Base-by-base conservation (phyloP, 2,888 invertebrate genomes). In the Sialis fuliginosa region DNA sequence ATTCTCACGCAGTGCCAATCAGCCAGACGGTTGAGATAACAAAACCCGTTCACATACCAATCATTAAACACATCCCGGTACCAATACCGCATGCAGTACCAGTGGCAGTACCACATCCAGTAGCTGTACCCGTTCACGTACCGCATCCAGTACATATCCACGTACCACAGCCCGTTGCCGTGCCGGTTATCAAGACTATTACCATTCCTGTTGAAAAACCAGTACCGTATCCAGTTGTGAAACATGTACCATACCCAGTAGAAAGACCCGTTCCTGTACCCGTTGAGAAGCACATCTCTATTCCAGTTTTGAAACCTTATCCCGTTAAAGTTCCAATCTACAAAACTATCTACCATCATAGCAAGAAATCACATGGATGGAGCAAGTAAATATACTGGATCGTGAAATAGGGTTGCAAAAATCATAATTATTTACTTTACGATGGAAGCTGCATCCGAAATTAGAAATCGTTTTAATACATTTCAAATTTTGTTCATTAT, bases 241-340 rank as follows among this genome's bases (percentile, higher is more conserved):
- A 72, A 55, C 65, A 67, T 4, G 74, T 80, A 0, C 76, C 76
- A 33, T 75, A 79, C 33, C 78, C 79, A 0, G 74, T 74, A 48
- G 71, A 79, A 50, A 81, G 80, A 55, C 75, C 77, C 1, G 77
- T 79, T 4, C 81, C 81, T 2, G 77, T 80, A 22, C 74, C 74
- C 47, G 79, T 81, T 1, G 70, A 79, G 39, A 80, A 79, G 52
- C 80, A 80, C 55, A 62, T 80, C 8, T 72, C 77, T 5, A 77
- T 79, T n/a, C 75, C 75, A 0, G 77, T 81, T 0, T 74, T 76
- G 43, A 79, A 78, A 52, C 81, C 81, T 0, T 68, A 77, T 39
- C 80, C 81, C 1, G 77, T 80, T 50, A 79, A 77, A 57, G 79
- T 81, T 32, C 81, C 81, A 0, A 76, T 80, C 3, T 77, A 79